Conservation (phyloP, 2,797 vertebrate species). For the Helicolenus hilgendorfi region DNA sequence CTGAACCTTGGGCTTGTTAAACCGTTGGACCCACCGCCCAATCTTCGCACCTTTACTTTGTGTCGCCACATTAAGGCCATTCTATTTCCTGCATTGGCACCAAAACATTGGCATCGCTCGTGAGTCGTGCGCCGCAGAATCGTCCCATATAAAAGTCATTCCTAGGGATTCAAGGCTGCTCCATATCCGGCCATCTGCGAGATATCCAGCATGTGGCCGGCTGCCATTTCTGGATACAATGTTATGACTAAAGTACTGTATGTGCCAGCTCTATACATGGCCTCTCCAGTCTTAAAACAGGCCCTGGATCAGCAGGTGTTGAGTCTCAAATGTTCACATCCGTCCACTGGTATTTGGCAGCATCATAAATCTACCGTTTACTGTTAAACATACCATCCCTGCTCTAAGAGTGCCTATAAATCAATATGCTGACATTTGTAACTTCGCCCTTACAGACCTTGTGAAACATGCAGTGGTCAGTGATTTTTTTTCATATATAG, state of each 20-base stretch:
- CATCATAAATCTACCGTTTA: conserved; percentile 68
- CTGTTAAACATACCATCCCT: conserved; percentile 53
- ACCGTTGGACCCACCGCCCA: neutral
- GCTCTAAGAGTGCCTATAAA: conserved; percentile 38
- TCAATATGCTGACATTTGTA: conserved; percentile 43
- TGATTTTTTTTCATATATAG: neutral
- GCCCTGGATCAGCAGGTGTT: conserved; percentile 57
- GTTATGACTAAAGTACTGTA: conserved; percentile 24
- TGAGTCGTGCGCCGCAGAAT: neutral
- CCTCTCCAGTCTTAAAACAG: conserved; percentile 18
- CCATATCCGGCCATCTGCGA: conserved; percentile 8
- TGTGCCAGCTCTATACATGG: conserved; percentile 15
- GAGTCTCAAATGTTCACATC: conserved; percentile 65
- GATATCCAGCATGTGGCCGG: neutral
- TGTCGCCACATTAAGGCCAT: neutral
- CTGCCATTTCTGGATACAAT: conserved; percentile 19
- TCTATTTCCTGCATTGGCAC: neutral
- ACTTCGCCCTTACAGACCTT: neutral
- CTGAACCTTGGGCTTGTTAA: neutral
- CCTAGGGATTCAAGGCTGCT: neutral
- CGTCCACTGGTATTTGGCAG: conserved; percentile 40
- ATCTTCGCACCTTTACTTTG: neutral
- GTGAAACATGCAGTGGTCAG: neutral
- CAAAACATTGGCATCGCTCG: neutral
- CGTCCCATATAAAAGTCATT: neutral